Evolutionary conservation across 2,888 invertebrate genomes (phyloP).

Genomic region (Leucania comma): DNA sequence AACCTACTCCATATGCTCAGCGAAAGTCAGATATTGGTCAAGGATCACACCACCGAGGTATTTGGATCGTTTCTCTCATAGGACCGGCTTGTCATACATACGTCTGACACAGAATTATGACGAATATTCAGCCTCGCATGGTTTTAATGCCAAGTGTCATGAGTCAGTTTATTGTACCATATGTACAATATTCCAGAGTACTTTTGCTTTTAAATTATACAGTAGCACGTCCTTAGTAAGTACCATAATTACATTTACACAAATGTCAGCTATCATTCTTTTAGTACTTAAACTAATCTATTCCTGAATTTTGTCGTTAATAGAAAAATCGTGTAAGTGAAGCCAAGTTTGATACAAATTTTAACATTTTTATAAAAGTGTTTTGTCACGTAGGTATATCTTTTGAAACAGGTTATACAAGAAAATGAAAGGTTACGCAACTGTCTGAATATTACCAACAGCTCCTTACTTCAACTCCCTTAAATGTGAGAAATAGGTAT

Average conservation of each 20-base stretch:
- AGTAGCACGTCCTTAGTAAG: conserved; percentile 18
- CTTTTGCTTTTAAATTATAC: conserved; percentile 23
- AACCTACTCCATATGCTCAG: no score
- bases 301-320: neutral
- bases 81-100: no score
- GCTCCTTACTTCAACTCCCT: neutral
- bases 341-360: neutral
- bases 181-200: conserved; percentile 22
- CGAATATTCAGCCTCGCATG: conserved; percentile 37
- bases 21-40: no score
- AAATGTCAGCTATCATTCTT: conserved; percentile 26
- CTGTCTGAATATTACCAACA: no score
- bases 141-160: conserved; percentile 45
- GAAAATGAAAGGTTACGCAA: neutral
- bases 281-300: neutral
- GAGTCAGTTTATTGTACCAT: conserved; percentile 43
- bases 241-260: conserved; percentile 18
- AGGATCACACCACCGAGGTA: no score
- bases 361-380: neutral
- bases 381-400: neutral
- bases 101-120: no score
- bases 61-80: no score
- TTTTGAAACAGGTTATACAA: neutral
- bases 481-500: neutral
- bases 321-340: neutral